Conservation (phyloP, 64 coral and sea anemone species). For the Actinia equina region DNA sequence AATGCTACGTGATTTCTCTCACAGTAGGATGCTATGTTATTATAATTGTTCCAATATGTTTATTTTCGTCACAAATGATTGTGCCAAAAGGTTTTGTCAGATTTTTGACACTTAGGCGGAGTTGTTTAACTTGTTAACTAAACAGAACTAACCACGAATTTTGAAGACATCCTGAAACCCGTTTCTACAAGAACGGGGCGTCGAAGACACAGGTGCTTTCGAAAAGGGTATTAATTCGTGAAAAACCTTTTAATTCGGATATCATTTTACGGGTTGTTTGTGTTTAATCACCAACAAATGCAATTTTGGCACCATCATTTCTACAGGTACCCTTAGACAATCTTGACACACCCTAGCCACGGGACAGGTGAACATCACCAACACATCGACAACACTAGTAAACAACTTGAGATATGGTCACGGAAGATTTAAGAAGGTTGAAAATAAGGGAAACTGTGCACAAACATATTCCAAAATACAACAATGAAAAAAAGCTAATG, state of each 20-base stretch:
- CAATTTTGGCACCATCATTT: not conserved
- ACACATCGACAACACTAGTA: not conserved
- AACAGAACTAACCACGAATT: not conserved
- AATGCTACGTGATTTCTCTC: not conserved
- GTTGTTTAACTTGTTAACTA: not conserved
- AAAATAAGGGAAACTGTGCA: not conserved
- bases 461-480: not conserved
- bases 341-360: not conserved
- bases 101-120: not conserved
- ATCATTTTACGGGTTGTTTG: not conserved
- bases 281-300: not conserved
- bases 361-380: not conserved
- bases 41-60: not conserved
- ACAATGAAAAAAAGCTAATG: not conserved
- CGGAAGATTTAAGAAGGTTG: not conserved
- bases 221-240: not conserved
- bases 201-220: not conserved
- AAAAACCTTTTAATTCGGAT: not conserved
- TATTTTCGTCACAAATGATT: not conserved
- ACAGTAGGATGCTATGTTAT: not conserved
- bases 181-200: not conserved
- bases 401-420: not conserved
- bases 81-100: not conserved
- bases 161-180: not conserved
- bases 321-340: not conserved